Conservation (phyloP, 2,797 vertebrate species). For the Psittacula echo region DNA sequence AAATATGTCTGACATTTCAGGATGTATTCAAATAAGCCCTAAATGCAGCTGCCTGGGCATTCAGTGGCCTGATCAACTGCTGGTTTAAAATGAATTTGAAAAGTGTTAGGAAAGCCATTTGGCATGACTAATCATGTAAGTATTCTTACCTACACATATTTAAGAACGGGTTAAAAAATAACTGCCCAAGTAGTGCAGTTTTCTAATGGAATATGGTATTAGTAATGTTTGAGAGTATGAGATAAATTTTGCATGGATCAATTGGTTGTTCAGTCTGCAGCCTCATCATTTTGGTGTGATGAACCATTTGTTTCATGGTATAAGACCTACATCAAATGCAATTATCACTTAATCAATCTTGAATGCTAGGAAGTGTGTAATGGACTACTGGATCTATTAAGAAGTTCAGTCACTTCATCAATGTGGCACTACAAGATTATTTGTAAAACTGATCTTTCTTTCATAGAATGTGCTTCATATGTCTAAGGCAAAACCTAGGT, state of each 20-base stretch:
- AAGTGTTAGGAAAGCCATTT: background rate
- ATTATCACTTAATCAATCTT: constrained; percentile 57
- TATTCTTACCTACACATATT: background rate
- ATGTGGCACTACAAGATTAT: constrained; percentile 11
- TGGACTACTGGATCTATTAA: constrained; percentile 41
- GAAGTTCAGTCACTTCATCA: constrained; percentile 49
- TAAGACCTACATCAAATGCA: constrained; percentile 27
- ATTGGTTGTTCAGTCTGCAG: background rate
- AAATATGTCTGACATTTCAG: background rate
- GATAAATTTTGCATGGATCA: background rate
- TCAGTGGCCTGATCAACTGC: background rate
- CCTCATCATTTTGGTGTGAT: constrained; percentile 35
- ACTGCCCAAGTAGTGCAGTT: background rate
- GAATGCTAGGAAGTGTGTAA: constrained; percentile 1
- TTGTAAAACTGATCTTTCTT: constrained; percentile 40
- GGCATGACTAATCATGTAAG: background rate
- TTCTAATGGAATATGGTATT: background rate
- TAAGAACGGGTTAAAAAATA: background rate
- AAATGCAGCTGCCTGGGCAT: background rate
- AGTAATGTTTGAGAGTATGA: background rate
- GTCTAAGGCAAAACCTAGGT: background rate
- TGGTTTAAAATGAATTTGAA: background rate
- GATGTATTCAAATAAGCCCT: background rate
- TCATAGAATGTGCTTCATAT: background rate
- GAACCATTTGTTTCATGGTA: background rate